Evolutionary conservation across 2,113 vertebrate genomes (phyloP).

Genomic region (Erpornis zantholeuca): DNA sequence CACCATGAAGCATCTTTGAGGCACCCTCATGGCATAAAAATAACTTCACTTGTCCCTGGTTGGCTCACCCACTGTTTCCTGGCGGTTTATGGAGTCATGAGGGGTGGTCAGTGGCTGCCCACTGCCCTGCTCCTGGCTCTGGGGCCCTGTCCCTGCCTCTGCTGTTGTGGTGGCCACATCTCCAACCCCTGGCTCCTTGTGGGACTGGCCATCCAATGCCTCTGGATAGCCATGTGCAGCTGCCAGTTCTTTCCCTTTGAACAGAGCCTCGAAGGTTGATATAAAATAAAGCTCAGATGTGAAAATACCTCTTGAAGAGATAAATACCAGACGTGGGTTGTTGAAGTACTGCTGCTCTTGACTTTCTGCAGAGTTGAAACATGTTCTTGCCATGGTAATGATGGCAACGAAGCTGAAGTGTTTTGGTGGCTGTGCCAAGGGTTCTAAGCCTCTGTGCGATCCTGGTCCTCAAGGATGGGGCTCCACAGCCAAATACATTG

Average conservation of each 20-base stretch:
- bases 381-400: not conserved
- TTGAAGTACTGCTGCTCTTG: not conserved
- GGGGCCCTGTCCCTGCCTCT: rapidly evolving
- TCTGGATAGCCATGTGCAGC: not conserved
- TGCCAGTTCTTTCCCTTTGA: not conserved
- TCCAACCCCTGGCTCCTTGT: not conserved
- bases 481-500: not conserved
- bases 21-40: not conserved
- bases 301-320: not conserved
- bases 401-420: not conserved
- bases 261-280: not conserved
- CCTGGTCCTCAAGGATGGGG: not conserved
- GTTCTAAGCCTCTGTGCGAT: not conserved
- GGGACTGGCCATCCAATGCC: rapidly evolving
- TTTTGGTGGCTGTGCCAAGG: not conserved
- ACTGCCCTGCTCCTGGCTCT: not conserved
- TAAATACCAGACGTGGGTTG: not conserved
- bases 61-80: rapidly evolving
- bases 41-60: not conserved
- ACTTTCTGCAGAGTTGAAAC: not conserved
- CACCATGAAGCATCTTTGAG: not conserved
- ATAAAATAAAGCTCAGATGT: not conserved
- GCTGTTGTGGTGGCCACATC: rapidly evolving
- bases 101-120: rapidly evolving
- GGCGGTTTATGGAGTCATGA: not conserved